Evolutionary conservation across 1,140 invertebrate genomes (phyloP), one percentile per base, ranked within the genome.

Genomic region (Drosophila mayri): DNA sequence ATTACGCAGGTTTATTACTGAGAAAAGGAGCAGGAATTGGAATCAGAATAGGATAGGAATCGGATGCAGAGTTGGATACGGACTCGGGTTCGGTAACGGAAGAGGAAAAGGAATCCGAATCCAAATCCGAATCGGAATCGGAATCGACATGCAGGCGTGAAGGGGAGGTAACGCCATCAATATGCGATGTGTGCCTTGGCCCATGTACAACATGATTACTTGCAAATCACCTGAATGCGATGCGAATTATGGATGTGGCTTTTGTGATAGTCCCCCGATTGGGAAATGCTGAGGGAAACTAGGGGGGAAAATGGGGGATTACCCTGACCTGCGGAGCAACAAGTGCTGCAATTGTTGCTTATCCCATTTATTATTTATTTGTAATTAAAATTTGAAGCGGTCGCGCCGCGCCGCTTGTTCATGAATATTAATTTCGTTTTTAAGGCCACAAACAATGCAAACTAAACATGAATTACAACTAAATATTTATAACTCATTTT

Each of bases 401-500:
- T 67, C 58, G 63, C 52, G 37, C 35, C 52, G 52, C 52, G 68
- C 52, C 72, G 50, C 66, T 61, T 57, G 77, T 55, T 68, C 71
- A 88, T 88, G 84, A 88, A 88, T 88, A 88, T 88, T 88, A 90
- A 88, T 84, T 85, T 85, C 60, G 66, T 76, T 38, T 87, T 87
- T 80, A 65, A 61, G 63, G 65, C 50, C 85, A 50, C 54, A 50
- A 79, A 76, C 73, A 90, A 78, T 81, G 76, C 52, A 50, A 84
- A 88, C 84, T 88, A 90, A 90, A 90, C 85, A 77, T 67, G 81
- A 90, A 90, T 90, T 85, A 85, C 85, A 90, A 90, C 81, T 90
- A 85, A 90, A 90, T 90, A 90, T 90, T 90, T 90, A 90, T 85
- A 90, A 90, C 85, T 90, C 78, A 90, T 90, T 90, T 90, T 90